These are phyloP conservation scores for Meloidogyne chitwoodi DNA, from an alignment of 1,140 invertebrate species.

Conservation along the genomic window DNA sequence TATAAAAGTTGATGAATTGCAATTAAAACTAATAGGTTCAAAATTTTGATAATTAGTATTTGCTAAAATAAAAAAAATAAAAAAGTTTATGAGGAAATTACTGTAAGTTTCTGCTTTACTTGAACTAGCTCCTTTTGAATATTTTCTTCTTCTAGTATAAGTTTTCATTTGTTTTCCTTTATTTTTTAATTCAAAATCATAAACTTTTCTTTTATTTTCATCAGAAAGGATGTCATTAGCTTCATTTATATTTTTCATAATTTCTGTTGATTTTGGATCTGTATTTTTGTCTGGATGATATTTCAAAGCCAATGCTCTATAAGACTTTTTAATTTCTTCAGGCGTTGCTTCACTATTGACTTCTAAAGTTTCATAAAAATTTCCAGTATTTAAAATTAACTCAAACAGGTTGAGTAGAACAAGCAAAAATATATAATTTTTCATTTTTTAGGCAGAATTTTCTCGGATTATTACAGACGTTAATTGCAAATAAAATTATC, in stretches of 20 bases:
- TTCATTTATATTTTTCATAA: not conserved
- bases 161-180: not conserved
- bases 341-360: not conserved
- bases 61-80: not conserved
- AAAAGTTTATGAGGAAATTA: too few relatives aligned
- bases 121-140: not conserved
- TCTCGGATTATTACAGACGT: too few relatives aligned
- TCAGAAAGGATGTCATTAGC: not conserved
- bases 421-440: not conserved
- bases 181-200: not conserved
- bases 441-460: not conserved
- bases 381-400: not conserved
- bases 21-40: not conserved
- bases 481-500: too few relatives aligned
- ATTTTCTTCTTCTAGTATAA: not conserved
- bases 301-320: not conserved
- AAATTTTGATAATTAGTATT: not conserved
- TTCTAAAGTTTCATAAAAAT: not conserved
- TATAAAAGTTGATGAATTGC: not conserved
- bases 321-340: not conserved
- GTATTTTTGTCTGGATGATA: not conserved
- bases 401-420: not conserved
- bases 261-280: not conserved
- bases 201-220: not conserved
- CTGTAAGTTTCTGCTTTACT: too few relatives aligned